phyloP scores from a whole-genome alignment of 2,888 invertebrate species.

The Scrobipalpa atriplicella region DNA sequence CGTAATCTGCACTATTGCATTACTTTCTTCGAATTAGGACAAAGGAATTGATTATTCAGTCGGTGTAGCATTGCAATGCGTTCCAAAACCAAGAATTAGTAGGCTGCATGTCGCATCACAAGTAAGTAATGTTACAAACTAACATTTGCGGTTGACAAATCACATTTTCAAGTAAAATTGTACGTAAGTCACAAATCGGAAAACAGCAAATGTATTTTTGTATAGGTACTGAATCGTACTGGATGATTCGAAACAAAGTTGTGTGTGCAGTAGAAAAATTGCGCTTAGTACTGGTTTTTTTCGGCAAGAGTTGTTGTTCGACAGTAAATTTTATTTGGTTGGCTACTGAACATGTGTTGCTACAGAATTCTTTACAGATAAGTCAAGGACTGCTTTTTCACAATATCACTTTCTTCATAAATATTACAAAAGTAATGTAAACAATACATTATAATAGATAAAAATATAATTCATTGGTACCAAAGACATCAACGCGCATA shows the following conservation, averaged over 20 bases:
- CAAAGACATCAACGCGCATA: slow-evolving; percentile 17
- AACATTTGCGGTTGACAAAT: slow-evolving; percentile 32
- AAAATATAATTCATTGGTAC: neutral
- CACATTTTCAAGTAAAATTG: slow-evolving; percentile 38
- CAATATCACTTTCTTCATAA: slow-evolving; percentile 69
- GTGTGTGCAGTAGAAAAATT: too few species aligned
- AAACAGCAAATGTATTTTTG: too few species aligned
- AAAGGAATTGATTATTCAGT: slow-evolving; percentile 63
- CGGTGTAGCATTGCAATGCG: slow-evolving; percentile 63
- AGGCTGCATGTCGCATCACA: slow-evolving; percentile 65
- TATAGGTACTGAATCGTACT: too few species aligned
- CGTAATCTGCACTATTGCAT: slow-evolving; percentile 21
- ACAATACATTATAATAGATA: slow-evolving; percentile 24
- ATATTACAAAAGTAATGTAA: slow-evolving; percentile 48
- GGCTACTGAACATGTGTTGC: slow-evolving; percentile 44
- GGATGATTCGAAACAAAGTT: too few species aligned
- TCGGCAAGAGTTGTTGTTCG: slow-evolving; percentile 23
- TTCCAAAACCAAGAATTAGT: slow-evolving; percentile 64
- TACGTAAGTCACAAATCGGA: slow-evolving; percentile 34
- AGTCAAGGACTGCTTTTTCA: slow-evolving; percentile 72
- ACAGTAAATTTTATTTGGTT: slow-evolving; percentile 36
- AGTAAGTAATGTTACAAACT: slow-evolving; percentile 49
- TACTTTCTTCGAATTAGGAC: neutral
- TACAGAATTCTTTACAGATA: slow-evolving; percentile 65
- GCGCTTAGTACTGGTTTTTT: too few species aligned